Base-by-base conservation (phyloP, 1,140 invertebrate species). In the Aphis craccivora region DNA sequence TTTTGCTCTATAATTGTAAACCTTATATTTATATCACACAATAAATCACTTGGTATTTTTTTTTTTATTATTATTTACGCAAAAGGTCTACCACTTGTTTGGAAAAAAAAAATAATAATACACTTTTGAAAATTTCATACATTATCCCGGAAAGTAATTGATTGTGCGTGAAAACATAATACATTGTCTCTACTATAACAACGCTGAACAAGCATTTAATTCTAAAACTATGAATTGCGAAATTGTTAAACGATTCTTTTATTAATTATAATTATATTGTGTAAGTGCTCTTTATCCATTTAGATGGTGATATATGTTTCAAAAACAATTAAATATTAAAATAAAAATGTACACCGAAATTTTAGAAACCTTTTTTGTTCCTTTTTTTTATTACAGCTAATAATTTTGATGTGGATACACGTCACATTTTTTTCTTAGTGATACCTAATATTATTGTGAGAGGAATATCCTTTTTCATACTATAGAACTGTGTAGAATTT, bases 11-110 rank as follows among this genome's bases (percentile, higher is more conserved):
- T 40, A 18, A 90, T 30, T 43, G 7, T 35, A 40, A 55, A 90
- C 53, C 25, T 60, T 60, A 40, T 88, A 40, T 90, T 60, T 40
- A 9, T 60, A 40, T 60, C 20, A 37, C 4, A 60, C 40, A 60
- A 90, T 89, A 60, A 90, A 90, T 60, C 53, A 40, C 53, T 60
- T 22, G 35, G 23, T 43, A 60, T 30, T 60, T 90, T 22, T 90
- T 43, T 60, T 30, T 51, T 18, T 51, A 18, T 48, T 14, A 67
- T 90, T 43, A 43, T 45, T 67, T 22, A 67, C 18, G 4, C 7
- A 35, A 90, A 90, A 67, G 37, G 25, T 40, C 14, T 89, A 53
- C 48, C 43, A 89, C 48, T 90, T 90, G 88, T 60, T 90, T 18
- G 25, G n/a, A n/a, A 55, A 60, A 67, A 67, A 67, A 67, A 67